Conservation (phyloP, 2,113 vertebrate species). For the Chaetops frenatus region DNA sequence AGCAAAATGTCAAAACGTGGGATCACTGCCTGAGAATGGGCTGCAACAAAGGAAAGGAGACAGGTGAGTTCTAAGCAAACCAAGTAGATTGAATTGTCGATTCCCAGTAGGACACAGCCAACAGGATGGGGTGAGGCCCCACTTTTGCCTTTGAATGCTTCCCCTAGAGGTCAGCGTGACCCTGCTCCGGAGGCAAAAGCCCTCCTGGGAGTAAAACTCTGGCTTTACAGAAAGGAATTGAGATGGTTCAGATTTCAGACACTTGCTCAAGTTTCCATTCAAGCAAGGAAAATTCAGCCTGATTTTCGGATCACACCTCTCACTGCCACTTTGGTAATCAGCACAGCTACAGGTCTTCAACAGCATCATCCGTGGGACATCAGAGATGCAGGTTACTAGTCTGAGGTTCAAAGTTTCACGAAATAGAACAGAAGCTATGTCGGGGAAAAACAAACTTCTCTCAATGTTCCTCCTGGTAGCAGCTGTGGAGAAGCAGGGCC, state of each 20-base stretch:
- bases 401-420: neutral
- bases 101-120: neutral
- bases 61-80: neutral
- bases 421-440: neutral
- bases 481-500: neutral
- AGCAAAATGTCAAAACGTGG: neutral
- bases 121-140: neutral
- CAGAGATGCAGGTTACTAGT: neutral
- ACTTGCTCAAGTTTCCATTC: neutral
- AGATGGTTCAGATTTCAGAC: neutral
- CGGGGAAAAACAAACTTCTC: neutral
- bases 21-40: neutral
- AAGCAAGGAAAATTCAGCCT: neutral
- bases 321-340: neutral
- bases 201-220: neutral
- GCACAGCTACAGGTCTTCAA: too few relatives aligned
- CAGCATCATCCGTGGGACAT: rapidly evolving
- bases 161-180: neutral
- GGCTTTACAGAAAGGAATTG: neutral
- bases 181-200: neutral
- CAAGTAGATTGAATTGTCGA: neutral
- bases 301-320: neutral
- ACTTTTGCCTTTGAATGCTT: neutral
- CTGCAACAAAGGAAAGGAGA: neutral
- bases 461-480: neutral